A percentile compares a stretch with the other conserved stretches of the same genome.
These are phyloP conservation scores for Gymnoscopelus microlampas DNA, from an alignment of 2,797 vertebrate genomes.

Conservation along the genomic window DNA sequence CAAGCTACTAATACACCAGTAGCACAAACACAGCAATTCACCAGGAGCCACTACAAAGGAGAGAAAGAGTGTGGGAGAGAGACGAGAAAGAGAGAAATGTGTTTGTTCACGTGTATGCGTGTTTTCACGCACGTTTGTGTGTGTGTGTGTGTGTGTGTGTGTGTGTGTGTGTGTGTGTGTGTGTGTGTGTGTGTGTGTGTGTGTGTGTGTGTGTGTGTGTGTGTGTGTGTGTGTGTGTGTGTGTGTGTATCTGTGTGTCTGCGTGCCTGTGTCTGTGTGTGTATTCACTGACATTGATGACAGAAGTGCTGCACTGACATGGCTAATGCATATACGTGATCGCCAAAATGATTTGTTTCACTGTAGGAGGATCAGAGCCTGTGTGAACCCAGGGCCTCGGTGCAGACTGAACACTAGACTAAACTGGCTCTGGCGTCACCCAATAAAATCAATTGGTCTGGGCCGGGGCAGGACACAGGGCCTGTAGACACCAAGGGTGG, in stretches of 20 bases:
- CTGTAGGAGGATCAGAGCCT: constrained; percentile 29
- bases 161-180: constrained; percentile 34
- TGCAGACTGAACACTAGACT: constrained; percentile 64
- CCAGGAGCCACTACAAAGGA: not conserved
- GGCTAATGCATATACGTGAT: no score
- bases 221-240: constrained; percentile 41
- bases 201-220: constrained; percentile 24
- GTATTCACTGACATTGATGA: constrained; percentile 57
- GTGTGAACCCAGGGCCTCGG: constrained; percentile 53
- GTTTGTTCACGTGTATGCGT: constrained; percentile 5
- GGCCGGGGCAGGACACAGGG: constrained; percentile 58
- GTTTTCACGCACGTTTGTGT: not conserved
- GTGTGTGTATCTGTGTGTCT: constrained; percentile 10
- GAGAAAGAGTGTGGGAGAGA: constrained; percentile 9
- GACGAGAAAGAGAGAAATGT: not conserved
- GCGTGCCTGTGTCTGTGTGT: constrained; percentile 36
- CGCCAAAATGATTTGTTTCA: not conserved
- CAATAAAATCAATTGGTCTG: constrained; percentile 80
- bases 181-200: constrained; percentile 14
- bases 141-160: constrained; percentile 38
- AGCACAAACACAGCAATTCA: constrained; percentile 36
- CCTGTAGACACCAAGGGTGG: constrained; percentile 46
- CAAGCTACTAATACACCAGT: constrained; percentile 51
- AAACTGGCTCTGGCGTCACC: constrained; percentile 65
- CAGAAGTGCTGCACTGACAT: constrained; percentile 41